Conservation (phyloP, 2,797 vertebrate species). For the Clarias platycephalus region DNA sequence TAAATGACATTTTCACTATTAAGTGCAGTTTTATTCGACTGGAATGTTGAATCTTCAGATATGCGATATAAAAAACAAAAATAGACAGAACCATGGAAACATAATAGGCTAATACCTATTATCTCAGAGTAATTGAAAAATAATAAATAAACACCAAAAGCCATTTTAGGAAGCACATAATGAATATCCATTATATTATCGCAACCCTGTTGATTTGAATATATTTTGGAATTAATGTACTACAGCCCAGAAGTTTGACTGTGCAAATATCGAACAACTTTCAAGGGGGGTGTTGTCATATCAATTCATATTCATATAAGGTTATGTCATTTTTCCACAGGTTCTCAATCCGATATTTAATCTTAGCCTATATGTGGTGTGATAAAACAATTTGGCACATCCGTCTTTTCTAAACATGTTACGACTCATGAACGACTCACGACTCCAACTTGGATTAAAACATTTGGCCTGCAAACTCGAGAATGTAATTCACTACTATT, state of each 20-base stretch:
- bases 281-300: too few relatives aligned
- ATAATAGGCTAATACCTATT: constrained; percentile 20
- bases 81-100: constrained; percentile 4
- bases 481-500: constrained; percentile 14
- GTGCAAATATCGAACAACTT: neutral
- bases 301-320: neutral
- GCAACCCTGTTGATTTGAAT: neutral
- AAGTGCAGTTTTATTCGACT: neutral
- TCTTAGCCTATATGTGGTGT: neutral
- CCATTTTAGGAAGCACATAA: too few relatives aligned
- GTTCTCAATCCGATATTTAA: neutral
- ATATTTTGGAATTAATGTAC: neutral
- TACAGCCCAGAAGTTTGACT: neutral
- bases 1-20: neutral
- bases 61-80: neutral
- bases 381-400: neutral
- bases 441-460: neutral
- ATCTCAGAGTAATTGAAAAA: neutral
- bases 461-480: constrained; percentile 31
- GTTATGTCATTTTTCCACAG: neutral
- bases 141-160: neutral
- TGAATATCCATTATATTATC: neutral
- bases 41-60: neutral
- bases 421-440: neutral
- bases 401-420: neutral